Percentiles rank a stretch among this genome's conserved stretches.
Evolutionary conservation across 2,888 invertebrate genomes (phyloP).

Genomic region (Clistopyga incitator): DNA sequence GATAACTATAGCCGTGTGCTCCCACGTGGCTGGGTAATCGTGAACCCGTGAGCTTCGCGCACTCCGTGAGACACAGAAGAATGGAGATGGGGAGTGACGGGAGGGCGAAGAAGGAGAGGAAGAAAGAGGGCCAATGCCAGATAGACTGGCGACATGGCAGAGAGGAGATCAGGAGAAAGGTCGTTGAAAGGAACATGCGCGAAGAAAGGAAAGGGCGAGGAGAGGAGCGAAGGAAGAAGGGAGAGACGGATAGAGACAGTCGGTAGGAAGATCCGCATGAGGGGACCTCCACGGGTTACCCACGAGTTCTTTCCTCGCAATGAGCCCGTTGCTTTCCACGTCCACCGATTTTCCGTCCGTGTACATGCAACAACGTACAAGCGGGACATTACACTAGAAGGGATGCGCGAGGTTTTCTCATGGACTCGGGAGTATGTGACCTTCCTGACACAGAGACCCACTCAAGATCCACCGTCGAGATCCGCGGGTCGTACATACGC

Average conservation of each 20-base stretch:
- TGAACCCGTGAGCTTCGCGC: constrained; percentile 55
- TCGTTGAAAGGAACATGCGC: constrained; percentile 14
- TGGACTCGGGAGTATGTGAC: constrained; percentile 78
- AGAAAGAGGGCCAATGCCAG: constrained; percentile 30
- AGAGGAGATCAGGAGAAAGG: constrained; percentile 7
- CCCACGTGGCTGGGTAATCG: constrained; percentile 59
- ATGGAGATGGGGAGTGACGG: constrained; percentile 43
- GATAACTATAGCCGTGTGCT: constrained; percentile 53
- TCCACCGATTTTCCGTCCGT: constrained; percentile 35
- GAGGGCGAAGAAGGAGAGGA: constrained; percentile 45
- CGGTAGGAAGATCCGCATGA: constrained; percentile 64
- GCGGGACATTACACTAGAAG: constrained; percentile 12
- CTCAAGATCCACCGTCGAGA: constrained; percentile 70
- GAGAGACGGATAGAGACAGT: constrained; percentile 30
- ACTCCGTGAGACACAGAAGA: constrained; percentile 55
- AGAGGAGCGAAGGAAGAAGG: constrained; percentile 36
- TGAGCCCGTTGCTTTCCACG: constrained; percentile 45
- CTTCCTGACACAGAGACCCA: constrained; percentile 84
- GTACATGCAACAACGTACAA: not conserved
- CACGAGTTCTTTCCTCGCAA: constrained; percentile 45
- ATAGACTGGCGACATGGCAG: not conserved
- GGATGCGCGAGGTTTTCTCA: constrained; percentile 57
- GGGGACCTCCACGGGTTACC: constrained; percentile 55
- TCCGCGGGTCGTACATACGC: constrained; percentile 51
- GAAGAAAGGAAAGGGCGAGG: constrained; percentile 46